Conservation (phyloP, 2,888 invertebrate genomes). For the Drosophila engyochracea region DNA sequence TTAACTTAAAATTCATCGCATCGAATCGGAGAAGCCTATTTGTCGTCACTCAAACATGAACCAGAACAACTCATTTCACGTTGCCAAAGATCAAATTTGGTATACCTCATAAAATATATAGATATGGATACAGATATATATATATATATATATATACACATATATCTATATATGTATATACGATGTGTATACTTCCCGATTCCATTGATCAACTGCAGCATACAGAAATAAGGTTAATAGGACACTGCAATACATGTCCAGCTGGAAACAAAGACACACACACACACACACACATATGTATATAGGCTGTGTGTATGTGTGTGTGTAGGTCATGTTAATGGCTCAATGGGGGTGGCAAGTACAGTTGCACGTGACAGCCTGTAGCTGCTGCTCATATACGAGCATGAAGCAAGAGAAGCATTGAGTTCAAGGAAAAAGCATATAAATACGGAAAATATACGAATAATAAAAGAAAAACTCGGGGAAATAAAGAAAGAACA, state of each 20-base stretch:
- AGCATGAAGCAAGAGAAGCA: neutral
- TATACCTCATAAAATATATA: neutral
- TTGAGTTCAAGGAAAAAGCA: neutral
- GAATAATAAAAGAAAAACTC: neutral
- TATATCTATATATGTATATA: neutral
- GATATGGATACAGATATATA: neutral
- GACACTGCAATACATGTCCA: slow-evolving; percentile 33
- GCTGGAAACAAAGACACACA: slow-evolving; percentile 35
- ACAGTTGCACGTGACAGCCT: slow-evolving; percentile 41
- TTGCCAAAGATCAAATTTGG: slow-evolving; percentile 56
- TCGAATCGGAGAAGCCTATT: neutral
- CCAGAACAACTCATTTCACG: slow-evolving; percentile 40
- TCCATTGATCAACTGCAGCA: slow-evolving; percentile 53
- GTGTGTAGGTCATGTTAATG: slow-evolving; percentile 55
- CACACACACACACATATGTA: neutral
- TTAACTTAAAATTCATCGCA: neutral
- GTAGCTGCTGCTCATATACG: slow-evolving; percentile 22
- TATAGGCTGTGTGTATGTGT: slow-evolving; percentile 10
- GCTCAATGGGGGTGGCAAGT: slow-evolving; percentile 18
- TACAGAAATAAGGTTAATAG: slow-evolving; percentile 49
- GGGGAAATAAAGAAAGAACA: too few species aligned
- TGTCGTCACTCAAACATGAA: slow-evolving; percentile 26
- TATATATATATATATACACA: neutral
- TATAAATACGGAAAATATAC: accelerated
- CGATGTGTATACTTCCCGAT: slow-evolving; percentile 3